Evolutionary conservation across 2,888 invertebrate genomes (phyloP).

Genomic region (Drosophila prolongata): DNA sequence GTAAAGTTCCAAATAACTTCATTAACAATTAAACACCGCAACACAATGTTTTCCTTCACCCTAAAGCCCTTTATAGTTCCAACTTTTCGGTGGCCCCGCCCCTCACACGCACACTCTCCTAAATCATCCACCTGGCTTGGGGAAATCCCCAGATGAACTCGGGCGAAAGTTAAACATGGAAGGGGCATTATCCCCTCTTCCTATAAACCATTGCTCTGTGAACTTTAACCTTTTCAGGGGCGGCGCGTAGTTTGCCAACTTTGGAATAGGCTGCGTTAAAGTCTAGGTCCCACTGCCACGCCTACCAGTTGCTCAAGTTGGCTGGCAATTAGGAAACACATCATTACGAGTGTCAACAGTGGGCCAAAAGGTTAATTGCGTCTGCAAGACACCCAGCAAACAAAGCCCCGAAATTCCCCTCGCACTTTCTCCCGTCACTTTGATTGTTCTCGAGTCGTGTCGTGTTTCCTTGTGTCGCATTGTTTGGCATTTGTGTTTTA

Average conservation of each 20-base stretch:
- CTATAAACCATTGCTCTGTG: slow-evolving; percentile 16
- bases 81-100: slow-evolving; percentile 1
- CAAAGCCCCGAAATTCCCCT: slow-evolving; percentile 8
- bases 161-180: slow-evolving; percentile 23
- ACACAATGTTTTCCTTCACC: slow-evolving; percentile 10
- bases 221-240: slow-evolving; percentile 58
- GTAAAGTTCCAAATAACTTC: slow-evolving; percentile 22
- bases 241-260: slow-evolving; percentile 34
- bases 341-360: slow-evolving; percentile 75
- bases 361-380: slow-evolving; percentile 73
- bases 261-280: slow-evolving; percentile 21
- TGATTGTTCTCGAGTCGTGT: slow-evolving; percentile 29
- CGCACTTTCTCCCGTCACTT: slow-evolving; percentile 13
- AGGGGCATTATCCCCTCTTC: slow-evolving; percentile 5
- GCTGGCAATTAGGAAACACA: slow-evolving; percentile 71
- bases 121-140: slow-evolving; percentile 14
- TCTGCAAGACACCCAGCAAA: slow-evolving; percentile 41
- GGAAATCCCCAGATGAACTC: slow-evolving; percentile 34
- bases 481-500: slow-evolving; percentile 10
- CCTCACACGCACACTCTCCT: background rate
- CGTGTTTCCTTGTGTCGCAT: slow-evolving; percentile 16
- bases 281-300: slow-evolving; percentile 2
- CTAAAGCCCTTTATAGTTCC: slow-evolving; percentile 21
- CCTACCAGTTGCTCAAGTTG: slow-evolving; percentile 47
- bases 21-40: slow-evolving; percentile 29